Percentiles rank a stretch among this genome's conserved stretches.
These are phyloP conservation scores for Beris morrisii DNA, from an alignment of 2,888 invertebrate species.

Conservation along the genomic window DNA sequence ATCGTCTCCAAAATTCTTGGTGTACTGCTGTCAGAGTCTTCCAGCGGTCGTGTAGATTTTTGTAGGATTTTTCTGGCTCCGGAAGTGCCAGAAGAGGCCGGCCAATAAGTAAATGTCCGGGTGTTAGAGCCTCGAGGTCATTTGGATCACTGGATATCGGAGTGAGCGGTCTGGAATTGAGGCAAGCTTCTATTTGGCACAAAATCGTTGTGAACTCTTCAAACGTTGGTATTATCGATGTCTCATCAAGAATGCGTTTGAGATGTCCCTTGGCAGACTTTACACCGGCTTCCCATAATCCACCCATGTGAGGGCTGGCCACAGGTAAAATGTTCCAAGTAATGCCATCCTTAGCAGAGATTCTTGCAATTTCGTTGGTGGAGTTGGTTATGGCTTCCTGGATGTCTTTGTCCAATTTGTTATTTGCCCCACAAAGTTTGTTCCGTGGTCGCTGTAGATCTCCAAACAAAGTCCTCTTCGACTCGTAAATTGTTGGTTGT, in stretches of 20 bases:
- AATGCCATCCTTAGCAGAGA: conserved; percentile 2
- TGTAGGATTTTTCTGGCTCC: not conserved
- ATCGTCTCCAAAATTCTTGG: conserved; percentile 37
- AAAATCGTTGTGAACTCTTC: conserved; percentile 27
- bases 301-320: conserved; percentile 5
- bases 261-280: conserved; percentile 14
- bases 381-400: not conserved
- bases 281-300: conserved; percentile 16
- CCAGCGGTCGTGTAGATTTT: not conserved
- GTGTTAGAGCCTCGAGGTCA: conserved; percentile 3
- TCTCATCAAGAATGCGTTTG: conserved; percentile 7
- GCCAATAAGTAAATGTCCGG: conserved; percentile 24
- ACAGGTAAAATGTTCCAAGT: not conserved
- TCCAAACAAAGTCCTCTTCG: conserved; percentile 25
- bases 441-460: conserved; percentile 18
- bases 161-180: conserved; percentile 13
- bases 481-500: conserved; percentile 15
- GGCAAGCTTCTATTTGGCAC: conserved; percentile 9
- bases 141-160: conserved; percentile 8
- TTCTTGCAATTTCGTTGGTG: not conserved
- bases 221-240: too few relatives aligned
- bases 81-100: conserved; percentile 25
- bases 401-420: conserved; percentile 17
- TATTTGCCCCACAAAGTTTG: conserved; percentile 14
- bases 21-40: conserved; percentile 10